These are phyloP conservation scores for Lota lota DNA, from an alignment of 2,113 vertebrate species.

Conservation along the genomic window DNA sequence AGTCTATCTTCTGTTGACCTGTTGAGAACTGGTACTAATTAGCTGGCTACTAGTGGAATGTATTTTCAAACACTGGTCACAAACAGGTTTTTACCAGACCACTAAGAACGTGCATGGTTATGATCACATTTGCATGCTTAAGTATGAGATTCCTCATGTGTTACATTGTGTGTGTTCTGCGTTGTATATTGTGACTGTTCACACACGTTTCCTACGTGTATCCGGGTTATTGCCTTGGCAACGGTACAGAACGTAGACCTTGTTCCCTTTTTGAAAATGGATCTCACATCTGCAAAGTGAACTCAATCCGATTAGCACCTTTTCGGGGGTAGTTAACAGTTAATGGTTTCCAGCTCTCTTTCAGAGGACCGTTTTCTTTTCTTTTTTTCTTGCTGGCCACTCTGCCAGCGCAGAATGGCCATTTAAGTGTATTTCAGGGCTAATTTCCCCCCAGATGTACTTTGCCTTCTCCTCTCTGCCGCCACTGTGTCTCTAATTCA, in stretches of 20 bases:
- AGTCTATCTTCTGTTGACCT: too few species aligned
- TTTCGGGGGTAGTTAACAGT: conserved; percentile 53
- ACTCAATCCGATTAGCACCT: conserved; percentile 40
- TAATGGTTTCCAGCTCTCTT: conserved; percentile 60
- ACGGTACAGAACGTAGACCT: conserved; percentile 24
- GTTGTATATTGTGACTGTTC: not conserved
- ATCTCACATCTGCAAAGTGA: conserved; percentile 53
- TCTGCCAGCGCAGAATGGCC: conserved; percentile 23
- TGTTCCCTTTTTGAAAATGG: conserved; percentile 38
- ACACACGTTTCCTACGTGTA: conserved; percentile 13
- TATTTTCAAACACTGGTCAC: too few species aligned
- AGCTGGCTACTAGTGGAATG: too few species aligned
- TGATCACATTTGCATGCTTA: too few species aligned
- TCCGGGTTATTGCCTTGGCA: conserved; percentile 23
- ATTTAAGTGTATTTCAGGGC: conserved; percentile 36
- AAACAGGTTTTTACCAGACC: too few species aligned
- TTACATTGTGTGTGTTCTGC: too few species aligned
- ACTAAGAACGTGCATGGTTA: too few species aligned
- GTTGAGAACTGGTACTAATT: too few species aligned
- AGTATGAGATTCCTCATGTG: too few species aligned
- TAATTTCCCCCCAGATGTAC: conserved; percentile 19
- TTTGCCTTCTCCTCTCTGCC: not conserved
- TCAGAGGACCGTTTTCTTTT: conserved; percentile 43
- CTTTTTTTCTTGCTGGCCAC: conserved; percentile 19
- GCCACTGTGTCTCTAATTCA: conserved; percentile 3